phyloP scores from a whole-genome alignment of 2,797 vertebrate species.

The Champsocephalus esox region DNA sequence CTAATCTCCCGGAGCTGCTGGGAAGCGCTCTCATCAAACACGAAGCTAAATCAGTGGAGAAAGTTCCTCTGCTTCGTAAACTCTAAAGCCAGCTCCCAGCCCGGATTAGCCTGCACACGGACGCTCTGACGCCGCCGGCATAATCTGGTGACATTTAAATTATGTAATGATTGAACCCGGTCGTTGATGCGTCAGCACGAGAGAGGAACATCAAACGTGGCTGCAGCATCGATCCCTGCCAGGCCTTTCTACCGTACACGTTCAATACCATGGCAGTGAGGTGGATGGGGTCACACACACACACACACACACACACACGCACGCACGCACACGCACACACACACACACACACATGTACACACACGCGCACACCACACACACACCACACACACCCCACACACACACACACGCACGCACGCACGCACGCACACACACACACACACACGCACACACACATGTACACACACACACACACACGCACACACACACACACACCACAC shows the following conservation, averaged over 20 bases:
- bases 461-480: no score
- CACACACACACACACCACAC: no score
- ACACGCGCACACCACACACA: no score
- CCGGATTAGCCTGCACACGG: constrained; percentile 48
- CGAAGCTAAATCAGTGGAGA: constrained; percentile 36
- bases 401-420: no score
- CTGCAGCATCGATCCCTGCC: constrained; percentile 68
- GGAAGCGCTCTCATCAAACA: constrained; percentile 32
- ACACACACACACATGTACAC: no score
- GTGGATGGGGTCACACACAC: constrained; percentile 40
- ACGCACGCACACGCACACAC: no score
- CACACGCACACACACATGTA: no score
- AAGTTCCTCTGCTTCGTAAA: constrained; percentile 47
- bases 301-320: no score
- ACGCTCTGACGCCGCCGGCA: constrained; percentile 69
- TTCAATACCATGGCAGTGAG: constrained; percentile 38
- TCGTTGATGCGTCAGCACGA: constrained; percentile 31
- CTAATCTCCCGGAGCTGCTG: constrained; percentile 42
- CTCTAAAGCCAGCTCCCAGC: constrained; percentile 67
- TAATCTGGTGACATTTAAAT: constrained; percentile 67
- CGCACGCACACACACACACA: no score
- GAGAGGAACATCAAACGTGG: constrained; percentile 72
- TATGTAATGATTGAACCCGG: constrained; percentile 74
- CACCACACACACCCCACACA: no score
- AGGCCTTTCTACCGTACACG: constrained; percentile 66